Percentiles rank a stretch among this genome's conserved stretches.
Conservation (phyloP, 2,113 vertebrate genomes). For the Apteryx owenii region DNA sequence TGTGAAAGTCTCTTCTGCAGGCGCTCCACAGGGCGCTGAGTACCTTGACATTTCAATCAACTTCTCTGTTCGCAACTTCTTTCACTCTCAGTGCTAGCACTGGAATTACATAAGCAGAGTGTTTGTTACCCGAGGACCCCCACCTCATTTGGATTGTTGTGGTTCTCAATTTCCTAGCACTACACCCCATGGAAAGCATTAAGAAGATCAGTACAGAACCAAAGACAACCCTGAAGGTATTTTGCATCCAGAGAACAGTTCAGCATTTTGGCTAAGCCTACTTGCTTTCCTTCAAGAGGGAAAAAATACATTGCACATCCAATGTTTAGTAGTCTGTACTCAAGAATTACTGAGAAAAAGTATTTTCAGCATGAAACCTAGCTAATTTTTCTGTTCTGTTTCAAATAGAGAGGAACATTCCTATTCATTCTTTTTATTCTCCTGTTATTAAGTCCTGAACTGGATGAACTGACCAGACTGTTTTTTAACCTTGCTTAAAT, state of each 20-base stretch:
- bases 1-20: background rate
- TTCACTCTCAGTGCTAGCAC: background rate
- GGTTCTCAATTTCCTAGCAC: background rate
- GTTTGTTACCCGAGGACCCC: background rate
- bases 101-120: background rate
- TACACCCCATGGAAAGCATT: background rate
- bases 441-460: background rate
- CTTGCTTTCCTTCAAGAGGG: background rate
- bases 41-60: conserved; percentile 60
- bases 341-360: background rate
- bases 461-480: accelerated
- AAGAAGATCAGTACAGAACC: background rate
- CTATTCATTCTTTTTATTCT: background rate
- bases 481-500: background rate
- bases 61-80: background rate
- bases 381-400: background rate
- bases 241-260: background rate
- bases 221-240: background rate
- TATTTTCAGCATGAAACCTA: background rate
- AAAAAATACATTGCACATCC: background rate
- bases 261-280: accelerated
- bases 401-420: background rate
- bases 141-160: accelerated
- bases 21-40: conserved; percentile 6
- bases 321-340: background rate